Conservation (phyloP, 2,888 invertebrate species). For the Gastrophysa polygoni region DNA sequence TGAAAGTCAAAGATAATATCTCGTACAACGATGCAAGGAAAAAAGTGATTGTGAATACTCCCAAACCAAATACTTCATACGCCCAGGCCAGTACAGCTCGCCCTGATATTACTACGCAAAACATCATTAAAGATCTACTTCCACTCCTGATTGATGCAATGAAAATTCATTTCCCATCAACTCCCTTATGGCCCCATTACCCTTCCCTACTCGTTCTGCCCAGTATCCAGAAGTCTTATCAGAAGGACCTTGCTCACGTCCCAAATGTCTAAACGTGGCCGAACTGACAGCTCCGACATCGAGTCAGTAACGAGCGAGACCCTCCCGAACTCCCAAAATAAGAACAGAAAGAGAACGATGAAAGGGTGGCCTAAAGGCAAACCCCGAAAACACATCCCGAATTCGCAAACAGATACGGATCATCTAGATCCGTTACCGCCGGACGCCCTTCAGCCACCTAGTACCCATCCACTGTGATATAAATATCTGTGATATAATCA, state of each 20-base stretch:
- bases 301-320: background rate
- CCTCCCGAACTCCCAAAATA: background rate
- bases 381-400: too few species aligned
- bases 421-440: too few species aligned
- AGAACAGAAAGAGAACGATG: background rate
- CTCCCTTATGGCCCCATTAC: too few species aligned
- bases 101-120: background rate
- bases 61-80: background rate
- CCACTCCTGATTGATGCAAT: background rate
- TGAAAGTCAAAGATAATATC: constrained; percentile 13
- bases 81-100: background rate
- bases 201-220: background rate
- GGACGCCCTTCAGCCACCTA: too few species aligned
- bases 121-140: background rate
- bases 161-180: background rate
- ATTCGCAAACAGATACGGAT: too few species aligned
- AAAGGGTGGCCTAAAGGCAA: too few species aligned
- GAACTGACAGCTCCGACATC: background rate
- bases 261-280: background rate
- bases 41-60: constrained; percentile 1
- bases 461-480: too few species aligned
- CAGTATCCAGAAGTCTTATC: background rate
- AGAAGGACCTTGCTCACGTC: background rate
- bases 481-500: too few species aligned
- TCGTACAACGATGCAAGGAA: background rate